phyloP scores from a whole-genome alignment of 1,140 invertebrate species.

The Helicoverpa zea region DNA sequence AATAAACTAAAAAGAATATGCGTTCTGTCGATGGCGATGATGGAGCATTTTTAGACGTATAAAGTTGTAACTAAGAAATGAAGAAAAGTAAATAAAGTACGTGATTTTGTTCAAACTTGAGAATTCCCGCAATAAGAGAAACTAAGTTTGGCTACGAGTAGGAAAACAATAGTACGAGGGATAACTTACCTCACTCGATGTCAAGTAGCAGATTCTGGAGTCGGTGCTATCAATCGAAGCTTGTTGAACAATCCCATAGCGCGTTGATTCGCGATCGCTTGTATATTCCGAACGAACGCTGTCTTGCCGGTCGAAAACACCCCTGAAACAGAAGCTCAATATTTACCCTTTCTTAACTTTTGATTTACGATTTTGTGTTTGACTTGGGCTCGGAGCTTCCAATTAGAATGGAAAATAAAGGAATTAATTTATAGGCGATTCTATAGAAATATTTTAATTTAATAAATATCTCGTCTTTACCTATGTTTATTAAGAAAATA shows the following conservation, averaged over 20 bases:
- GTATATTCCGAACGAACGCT: constrained; percentile 95
- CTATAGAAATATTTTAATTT: too few relatives aligned
- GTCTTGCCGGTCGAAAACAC: constrained; percentile 95
- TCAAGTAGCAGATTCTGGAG: constrained; percentile 96
- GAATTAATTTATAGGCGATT: neutral
- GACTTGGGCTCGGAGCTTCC: neutral
- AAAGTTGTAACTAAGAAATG: too few relatives aligned
- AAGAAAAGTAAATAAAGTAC: too few relatives aligned
- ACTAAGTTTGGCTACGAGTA: neutral
- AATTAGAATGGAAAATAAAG: constrained; percentile 30
- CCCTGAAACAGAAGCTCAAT: constrained; percentile 87
- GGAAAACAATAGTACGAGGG: neutral
- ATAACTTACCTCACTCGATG: constrained; percentile 96
- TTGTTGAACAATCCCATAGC: constrained; percentile 96
- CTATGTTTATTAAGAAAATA: too few relatives aligned
- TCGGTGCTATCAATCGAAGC: constrained; percentile 97
- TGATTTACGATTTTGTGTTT: constrained; percentile 36
- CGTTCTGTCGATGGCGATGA: too few relatives aligned
- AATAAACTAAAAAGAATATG: too few relatives aligned
- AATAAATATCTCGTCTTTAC: too few relatives aligned
- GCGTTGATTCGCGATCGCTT: constrained; percentile 93
- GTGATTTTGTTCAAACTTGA: neutral
- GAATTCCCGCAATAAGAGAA: neutral
- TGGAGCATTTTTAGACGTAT: too few relatives aligned
- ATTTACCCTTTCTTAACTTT: constrained; percentile 42